Conservation (phyloP, 2,113 vertebrate genomes). For the Galbula dea region DNA sequence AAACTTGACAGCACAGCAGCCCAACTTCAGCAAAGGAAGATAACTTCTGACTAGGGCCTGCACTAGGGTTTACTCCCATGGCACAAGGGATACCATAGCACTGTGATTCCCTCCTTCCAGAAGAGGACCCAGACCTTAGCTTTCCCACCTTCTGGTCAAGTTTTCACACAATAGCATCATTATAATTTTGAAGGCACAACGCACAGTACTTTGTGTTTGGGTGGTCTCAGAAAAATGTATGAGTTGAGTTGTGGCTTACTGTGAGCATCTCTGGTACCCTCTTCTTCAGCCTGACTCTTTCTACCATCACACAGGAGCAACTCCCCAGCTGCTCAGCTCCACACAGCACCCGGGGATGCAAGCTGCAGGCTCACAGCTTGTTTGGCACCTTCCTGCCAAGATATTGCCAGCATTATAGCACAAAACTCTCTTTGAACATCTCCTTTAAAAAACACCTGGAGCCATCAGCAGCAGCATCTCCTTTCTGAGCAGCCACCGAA, state of each 20-base stretch:
- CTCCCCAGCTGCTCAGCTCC: background rate
- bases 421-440: background rate
- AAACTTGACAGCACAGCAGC: background rate
- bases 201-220: background rate
- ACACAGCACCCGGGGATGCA: rapidly evolving
- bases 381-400: background rate
- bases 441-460: background rate
- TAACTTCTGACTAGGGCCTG: background rate
- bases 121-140: background rate
- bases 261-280: background rate
- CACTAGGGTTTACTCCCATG: background rate
- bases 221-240: background rate
- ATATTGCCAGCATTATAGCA: background rate
- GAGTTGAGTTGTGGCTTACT: rapidly evolving
- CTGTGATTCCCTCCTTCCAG: background rate
- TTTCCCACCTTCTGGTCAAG: background rate
- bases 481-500: background rate
- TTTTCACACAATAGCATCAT: background rate
- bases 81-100: rapidly evolving
- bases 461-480: background rate
- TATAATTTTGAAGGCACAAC: background rate
- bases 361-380: background rate
- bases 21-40: background rate
- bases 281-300: background rate
- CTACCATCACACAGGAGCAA: background rate